These are phyloP conservation scores for Hypocryptadius cinnamomeus DNA, from an alignment of 2,113 vertebrate species.

Conservation along the genomic window DNA sequence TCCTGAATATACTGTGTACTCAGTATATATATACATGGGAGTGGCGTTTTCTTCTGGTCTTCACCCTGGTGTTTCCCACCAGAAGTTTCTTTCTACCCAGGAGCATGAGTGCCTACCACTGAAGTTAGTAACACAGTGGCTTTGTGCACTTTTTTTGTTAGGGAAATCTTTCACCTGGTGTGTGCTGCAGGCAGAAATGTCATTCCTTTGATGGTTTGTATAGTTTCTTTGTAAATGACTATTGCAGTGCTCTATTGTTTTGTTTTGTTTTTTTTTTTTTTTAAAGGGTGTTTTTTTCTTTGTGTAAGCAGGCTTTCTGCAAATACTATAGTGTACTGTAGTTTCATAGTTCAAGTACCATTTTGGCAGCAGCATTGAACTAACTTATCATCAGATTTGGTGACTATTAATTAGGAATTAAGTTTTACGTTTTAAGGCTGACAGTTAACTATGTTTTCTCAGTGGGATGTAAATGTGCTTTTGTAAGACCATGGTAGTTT, in stretches of 20 bases:
- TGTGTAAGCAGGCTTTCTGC: not conserved
- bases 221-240: not conserved
- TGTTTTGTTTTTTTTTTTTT: not conserved
- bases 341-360: not conserved
- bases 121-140: not conserved
- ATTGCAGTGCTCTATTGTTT: not conserved
- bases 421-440: not conserved
- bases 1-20: not conserved
- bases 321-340: not conserved
- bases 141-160: not conserved
- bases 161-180: not conserved
- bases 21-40: not conserved
- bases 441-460: not conserved
- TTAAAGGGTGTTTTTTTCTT: rapidly evolving
- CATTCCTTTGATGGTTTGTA: not conserved
- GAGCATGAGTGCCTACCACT: not conserved
- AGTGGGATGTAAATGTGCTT: not conserved
- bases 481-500: not conserved
- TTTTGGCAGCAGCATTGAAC: not conserved
- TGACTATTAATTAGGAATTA: not conserved
- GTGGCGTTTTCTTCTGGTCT: not conserved
- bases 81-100: not conserved
- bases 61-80: not conserved
- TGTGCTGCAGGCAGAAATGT: not conserved
- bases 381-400: not conserved